Evolutionary conservation across 1,140 invertebrate genomes (phyloP).

Genomic region (Solenopsis fugax): DNA sequence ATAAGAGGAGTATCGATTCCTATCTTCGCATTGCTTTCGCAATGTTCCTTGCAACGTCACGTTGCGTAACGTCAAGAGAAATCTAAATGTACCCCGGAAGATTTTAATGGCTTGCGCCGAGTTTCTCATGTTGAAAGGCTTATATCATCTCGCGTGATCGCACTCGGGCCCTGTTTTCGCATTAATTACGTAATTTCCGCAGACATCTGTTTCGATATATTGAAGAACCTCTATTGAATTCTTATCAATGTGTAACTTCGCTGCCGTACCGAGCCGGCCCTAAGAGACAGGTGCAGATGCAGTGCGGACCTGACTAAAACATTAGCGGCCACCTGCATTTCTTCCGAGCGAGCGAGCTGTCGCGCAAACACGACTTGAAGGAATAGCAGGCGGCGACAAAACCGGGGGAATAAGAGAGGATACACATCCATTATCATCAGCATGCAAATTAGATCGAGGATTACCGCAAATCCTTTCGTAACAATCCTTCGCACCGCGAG

Average conservation of each 20-base stretch:
- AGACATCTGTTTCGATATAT: slow-evolving; percentile 18
- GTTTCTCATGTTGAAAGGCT: neutral
- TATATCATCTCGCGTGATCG: slow-evolving; percentile 19
- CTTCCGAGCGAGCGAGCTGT: slow-evolving; percentile 36
- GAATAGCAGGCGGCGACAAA: slow-evolving; percentile 77
- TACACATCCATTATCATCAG: slow-evolving; percentile 86
- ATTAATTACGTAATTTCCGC: slow-evolving; percentile 12
- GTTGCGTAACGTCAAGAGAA: neutral
- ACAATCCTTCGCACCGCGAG: slow-evolving; percentile 82
- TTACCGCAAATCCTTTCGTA: slow-evolving; percentile 86
- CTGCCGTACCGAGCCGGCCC: neutral
- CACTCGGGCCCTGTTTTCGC: neutral
- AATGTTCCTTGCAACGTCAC: neutral
- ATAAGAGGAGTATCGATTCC: neutral
- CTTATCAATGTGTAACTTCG: slow-evolving; percentile 34
- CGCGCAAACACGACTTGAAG: slow-evolving; percentile 27
- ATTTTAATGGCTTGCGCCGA: neutral
- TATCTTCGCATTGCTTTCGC: neutral
- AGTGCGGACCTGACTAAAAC: slow-evolving; percentile 65
- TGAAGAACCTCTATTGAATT: neutral
- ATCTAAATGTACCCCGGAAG: neutral
- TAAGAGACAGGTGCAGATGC: slow-evolving; percentile 69
- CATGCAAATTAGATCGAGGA: slow-evolving; percentile 86
- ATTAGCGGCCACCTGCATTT: slow-evolving; percentile 66
- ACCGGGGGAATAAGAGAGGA: slow-evolving; percentile 83